phyloP scores from a whole-genome alignment of 2,888 invertebrate genomes.

The Bembecia ichneumoniformis region DNA sequence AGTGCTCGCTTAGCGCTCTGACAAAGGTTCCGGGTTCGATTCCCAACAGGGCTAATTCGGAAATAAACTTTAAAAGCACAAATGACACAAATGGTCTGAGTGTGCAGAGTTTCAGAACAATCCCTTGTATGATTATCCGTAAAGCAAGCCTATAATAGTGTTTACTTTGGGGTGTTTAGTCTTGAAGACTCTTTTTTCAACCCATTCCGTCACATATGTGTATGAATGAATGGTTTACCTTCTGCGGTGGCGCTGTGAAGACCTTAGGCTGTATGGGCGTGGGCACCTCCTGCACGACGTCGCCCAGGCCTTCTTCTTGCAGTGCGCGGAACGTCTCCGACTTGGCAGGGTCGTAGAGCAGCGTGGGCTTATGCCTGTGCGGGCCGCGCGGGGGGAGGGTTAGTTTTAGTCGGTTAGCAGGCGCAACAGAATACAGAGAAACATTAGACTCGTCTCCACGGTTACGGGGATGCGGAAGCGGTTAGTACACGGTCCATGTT shows the following conservation, averaged over 20 bases:
- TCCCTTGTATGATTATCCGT: no score
- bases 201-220: no score
- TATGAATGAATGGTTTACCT: no score
- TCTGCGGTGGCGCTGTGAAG: conserved; percentile 78
- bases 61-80: no score
- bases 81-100: no score
- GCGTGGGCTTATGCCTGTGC: conserved; percentile 76
- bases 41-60: no score
- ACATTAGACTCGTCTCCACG: conserved; percentile 43
- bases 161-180: no score
- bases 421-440: conserved; percentile 57
- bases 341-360: conserved; percentile 88
- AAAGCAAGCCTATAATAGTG: no score
- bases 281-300: conserved; percentile 77
- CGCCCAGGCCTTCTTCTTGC: conserved; percentile 81
- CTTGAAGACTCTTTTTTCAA: no score
- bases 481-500: conserved; percentile 39
- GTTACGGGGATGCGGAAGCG: conserved; percentile 42
- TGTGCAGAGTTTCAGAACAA: no score
- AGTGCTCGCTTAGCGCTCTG: no score
- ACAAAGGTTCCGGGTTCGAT: no score
- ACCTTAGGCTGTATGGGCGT: conserved; percentile 82
- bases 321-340: conserved; percentile 91
- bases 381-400: conserved; percentile 34
- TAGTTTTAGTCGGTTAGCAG: conserved; percentile 69